phyloP scores from a whole-genome alignment of 2,888 invertebrate genomes.

The Lasioglossum malachurum region DNA sequence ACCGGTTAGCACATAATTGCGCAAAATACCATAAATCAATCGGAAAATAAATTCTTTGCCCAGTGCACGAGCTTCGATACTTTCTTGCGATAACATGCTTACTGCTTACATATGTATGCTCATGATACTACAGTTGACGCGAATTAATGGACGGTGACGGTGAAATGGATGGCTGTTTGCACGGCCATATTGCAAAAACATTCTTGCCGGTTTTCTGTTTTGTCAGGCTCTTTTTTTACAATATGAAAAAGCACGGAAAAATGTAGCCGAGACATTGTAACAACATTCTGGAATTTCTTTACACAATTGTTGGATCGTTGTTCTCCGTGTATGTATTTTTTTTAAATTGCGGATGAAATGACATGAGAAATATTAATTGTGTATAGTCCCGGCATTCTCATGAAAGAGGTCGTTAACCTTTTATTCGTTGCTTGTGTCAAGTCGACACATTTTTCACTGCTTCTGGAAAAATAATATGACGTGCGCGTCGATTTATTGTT shows the following conservation, averaged over 20 bases:
- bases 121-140: not conserved
- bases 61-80: not conserved
- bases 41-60: not conserved
- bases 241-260: not conserved
- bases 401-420: not conserved
- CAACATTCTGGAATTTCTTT: not conserved
- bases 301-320: not conserved
- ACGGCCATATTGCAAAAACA: not conserved
- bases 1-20: conserved; percentile 1
- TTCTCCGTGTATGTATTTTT: not conserved
- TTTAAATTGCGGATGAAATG: not conserved
- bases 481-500: not conserved
- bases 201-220: conserved; percentile 5
- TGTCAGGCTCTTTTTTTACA: not conserved
- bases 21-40: conserved; percentile 30
- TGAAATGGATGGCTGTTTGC: not conserved
- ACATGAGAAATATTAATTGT: not conserved
- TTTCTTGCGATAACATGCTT: conserved; percentile 2
- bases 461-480: not conserved
- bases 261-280: not conserved
- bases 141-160: conserved; percentile 5
- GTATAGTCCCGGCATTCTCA: not conserved
- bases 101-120: not conserved
- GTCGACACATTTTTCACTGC: not conserved
- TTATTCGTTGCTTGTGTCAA: not conserved